phyloP scores from a whole-genome alignment of 2,888 invertebrate species.

The Cataglyphis albicans region DNA sequence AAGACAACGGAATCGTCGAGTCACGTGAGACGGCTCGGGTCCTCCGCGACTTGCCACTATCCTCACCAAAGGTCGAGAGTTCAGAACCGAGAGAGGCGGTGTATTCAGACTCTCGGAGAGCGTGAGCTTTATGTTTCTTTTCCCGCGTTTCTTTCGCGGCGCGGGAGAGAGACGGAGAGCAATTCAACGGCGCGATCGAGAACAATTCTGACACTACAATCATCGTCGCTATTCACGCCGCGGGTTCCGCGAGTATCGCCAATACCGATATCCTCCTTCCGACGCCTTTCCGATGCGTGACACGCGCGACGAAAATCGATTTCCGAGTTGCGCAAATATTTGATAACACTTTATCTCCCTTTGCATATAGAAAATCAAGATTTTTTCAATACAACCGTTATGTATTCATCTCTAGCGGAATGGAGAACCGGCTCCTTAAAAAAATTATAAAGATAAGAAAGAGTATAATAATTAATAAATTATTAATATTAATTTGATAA shows the following conservation, averaged over 20 bases:
- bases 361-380: constrained; percentile 12
- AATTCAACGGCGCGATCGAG: constrained; percentile 15
- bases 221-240: constrained; percentile 47
- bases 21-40: constrained; percentile 54
- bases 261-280: not conserved
- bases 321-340: constrained; percentile 13
- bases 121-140: constrained; percentile 45
- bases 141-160: constrained; percentile 11
- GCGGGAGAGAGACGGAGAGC: constrained; percentile 10
- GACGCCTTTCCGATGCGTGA: not conserved
- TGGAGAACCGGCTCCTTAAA: constrained; percentile 40
- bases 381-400: not conserved
- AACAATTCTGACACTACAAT: constrained; percentile 56
- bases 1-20: constrained; percentile 57
- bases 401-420: not conserved
- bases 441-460: not conserved
- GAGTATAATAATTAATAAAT: constrained; percentile 3
- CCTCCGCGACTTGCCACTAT: constrained; percentile 61
- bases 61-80: constrained; percentile 57
- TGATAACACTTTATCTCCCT: not conserved
- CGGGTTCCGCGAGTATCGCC: constrained; percentile 27
- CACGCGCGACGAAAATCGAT: constrained; percentile 51
- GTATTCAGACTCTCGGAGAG: constrained; percentile 34
- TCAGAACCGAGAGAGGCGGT: constrained; percentile 36
- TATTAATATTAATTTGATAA: not conserved